A percentile compares a stretch with the other conserved stretches of the same genome.
Conservation (phyloP, 2,113 vertebrate species). For the Manacus vitellinus region DNA sequence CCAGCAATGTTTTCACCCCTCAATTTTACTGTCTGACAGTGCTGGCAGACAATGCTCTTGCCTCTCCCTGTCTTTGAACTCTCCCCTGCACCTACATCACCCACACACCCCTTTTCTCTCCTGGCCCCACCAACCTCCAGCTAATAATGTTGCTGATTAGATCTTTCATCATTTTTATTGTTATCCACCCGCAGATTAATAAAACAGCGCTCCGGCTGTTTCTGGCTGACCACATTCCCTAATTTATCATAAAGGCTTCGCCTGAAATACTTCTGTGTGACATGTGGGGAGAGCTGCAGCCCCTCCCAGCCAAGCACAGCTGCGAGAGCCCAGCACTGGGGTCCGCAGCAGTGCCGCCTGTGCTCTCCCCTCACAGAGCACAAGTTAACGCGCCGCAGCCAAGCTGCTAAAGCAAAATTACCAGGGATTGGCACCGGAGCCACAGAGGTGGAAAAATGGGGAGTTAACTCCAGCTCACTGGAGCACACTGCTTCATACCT, state of each 20-base stretch:
- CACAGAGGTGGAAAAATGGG: conserved; percentile 48
- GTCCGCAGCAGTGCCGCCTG: neutral
- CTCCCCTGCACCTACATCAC: neutral
- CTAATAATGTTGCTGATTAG: conserved; percentile 59
- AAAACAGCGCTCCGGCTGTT: conserved; percentile 39
- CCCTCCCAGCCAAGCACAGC: conserved; percentile 27
- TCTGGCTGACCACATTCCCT: conserved; percentile 65
- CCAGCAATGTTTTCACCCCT: neutral
- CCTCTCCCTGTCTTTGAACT: neutral
- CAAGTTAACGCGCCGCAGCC: conserved; percentile 27
- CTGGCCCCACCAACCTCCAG: conserved; percentile 7
- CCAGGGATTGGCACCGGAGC: conserved; percentile 45
- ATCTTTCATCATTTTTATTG: conserved; percentile 69
- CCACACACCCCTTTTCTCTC: neutral
- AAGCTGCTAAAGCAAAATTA: conserved; percentile 42
- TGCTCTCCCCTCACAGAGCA: conserved; percentile 23
- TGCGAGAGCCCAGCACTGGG: neutral
- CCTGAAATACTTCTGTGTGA: conserved; percentile 38
- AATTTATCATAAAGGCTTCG: conserved; percentile 54
- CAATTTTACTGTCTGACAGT: neutral
- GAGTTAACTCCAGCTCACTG: conserved; percentile 67
- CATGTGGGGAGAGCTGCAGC: conserved; percentile 1
- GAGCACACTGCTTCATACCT: conserved; percentile 38
- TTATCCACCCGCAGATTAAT: conserved; percentile 66
- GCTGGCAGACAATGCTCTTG: neutral